A percentile compares a stretch with the other conserved stretches of the same genome.
phyloP scores from a whole-genome alignment of 2,797 vertebrate genomes.

The Typhlichthys subterraneus region DNA sequence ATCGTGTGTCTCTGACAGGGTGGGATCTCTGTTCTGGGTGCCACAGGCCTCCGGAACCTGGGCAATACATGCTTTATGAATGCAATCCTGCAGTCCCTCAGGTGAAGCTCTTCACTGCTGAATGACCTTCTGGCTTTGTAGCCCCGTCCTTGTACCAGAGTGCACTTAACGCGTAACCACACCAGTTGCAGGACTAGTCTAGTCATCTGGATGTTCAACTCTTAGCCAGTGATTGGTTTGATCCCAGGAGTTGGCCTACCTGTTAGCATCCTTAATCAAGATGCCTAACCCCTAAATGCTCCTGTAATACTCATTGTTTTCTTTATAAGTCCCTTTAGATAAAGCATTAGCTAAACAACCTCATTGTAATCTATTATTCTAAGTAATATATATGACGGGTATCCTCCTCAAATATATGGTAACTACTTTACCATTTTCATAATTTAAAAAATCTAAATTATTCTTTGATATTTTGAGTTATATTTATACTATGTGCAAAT shows the following conservation, averaged over 20 bases:
- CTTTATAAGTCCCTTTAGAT: too few relatives aligned
- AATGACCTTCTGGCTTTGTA: constrained; percentile 31
- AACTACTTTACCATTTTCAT: background rate
- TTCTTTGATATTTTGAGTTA: too few relatives aligned
- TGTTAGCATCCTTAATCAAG: too few relatives aligned
- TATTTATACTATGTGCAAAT: background rate
- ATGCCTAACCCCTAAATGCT: too few relatives aligned
- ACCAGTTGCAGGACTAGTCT: constrained; percentile 32
- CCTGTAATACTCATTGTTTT: too few relatives aligned
- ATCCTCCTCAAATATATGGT: background rate
- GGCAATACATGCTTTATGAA: constrained; percentile 99
- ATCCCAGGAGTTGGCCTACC: too few relatives aligned
- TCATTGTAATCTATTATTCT: constrained; percentile 45
- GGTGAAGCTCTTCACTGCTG: constrained; percentile 75
- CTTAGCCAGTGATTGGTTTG: too few relatives aligned
- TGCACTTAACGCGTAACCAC: constrained; percentile 25
- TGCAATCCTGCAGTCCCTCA: constrained; percentile 97
- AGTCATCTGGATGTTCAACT: too few relatives aligned
- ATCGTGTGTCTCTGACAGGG: constrained; percentile 73
- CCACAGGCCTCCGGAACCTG: constrained; percentile 93
- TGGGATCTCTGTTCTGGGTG: constrained; percentile 81
- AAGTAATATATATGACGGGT: too few relatives aligned
- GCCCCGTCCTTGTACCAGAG: constrained; percentile 35
- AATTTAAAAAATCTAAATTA: background rate
- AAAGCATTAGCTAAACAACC: too few relatives aligned